Evolutionary conservation across 2,113 vertebrate genomes (phyloP).

Genomic region (Eonycteris spelaea): DNA sequence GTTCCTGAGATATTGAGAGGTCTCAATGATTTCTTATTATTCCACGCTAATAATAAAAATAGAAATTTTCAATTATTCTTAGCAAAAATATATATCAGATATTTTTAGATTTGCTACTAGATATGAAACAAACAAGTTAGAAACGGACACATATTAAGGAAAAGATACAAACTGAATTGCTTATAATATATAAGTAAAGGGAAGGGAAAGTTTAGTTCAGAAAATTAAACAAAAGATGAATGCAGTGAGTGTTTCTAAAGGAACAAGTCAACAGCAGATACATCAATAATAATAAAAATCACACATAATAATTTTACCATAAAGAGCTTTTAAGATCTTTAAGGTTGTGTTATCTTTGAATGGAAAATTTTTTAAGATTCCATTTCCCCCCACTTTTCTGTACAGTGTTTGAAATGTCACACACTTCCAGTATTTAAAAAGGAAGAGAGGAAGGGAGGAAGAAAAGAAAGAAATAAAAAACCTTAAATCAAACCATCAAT

Average conservation of each 20-base stretch:
- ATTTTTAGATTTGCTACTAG: neutral
- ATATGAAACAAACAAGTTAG: neutral
- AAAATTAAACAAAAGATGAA: slow-evolving; percentile 6
- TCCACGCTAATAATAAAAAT: neutral
- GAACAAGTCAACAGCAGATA: neutral
- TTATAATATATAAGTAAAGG: neutral
- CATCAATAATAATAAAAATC: neutral
- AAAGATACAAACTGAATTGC: neutral
- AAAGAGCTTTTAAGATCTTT: neutral
- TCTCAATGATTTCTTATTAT: neutral
- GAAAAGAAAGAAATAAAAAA: neutral
- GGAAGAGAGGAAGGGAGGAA: neutral
- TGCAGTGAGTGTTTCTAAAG: neutral
- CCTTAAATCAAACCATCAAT: neutral
- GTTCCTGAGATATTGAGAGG: neutral
- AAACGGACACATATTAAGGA: neutral
- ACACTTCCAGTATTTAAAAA: neutral
- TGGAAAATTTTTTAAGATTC: neutral
- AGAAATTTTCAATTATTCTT: neutral
- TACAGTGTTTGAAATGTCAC: neutral
- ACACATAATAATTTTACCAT: neutral
- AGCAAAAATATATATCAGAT: neutral
- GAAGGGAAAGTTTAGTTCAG: neutral
- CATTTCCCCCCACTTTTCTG: neutral
- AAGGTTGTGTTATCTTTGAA: neutral